phyloP scores from a whole-genome alignment of 2,888 invertebrate genomes.

The Macrophya alboannulata region DNA sequence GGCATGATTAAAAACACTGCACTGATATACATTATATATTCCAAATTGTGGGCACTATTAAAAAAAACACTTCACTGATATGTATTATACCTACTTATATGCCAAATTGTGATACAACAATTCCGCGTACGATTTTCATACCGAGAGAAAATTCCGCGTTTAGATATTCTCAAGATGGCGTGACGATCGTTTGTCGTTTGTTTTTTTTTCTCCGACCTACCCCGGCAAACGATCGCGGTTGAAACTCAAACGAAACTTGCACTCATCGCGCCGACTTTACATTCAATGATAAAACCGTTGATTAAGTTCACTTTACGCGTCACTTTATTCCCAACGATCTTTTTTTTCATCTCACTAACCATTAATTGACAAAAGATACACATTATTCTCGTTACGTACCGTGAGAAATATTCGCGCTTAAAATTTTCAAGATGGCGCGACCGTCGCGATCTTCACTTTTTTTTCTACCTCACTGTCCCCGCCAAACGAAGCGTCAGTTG shows the following conservation, averaged over 20 bases:
- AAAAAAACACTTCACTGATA: background rate
- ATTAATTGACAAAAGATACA: background rate
- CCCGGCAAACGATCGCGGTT: background rate
- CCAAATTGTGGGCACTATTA: background rate
- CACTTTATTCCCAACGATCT: background rate
- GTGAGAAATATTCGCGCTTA: background rate
- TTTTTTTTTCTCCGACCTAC: background rate
- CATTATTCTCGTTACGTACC: background rate
- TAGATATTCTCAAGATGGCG: background rate
- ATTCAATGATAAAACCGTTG: background rate
- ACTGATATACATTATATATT: background rate
- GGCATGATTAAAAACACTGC: background rate
- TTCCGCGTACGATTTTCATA: background rate
- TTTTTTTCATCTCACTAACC: background rate
- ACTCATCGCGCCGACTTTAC: background rate
- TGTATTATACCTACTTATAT: background rate
- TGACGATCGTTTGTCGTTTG: background rate
- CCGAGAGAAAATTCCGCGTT: background rate
- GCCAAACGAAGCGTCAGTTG: background rate
- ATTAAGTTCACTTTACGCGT: background rate
- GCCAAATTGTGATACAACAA: background rate
- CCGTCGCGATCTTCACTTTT: background rate
- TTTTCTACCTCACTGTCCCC: background rate
- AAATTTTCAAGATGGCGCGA: constrained; percentile 27
- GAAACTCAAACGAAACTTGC: background rate